Evolutionary conservation across 92 coral and sea anemone genomes (phyloP).

Genomic region (Desmophyllum pertusum): DNA sequence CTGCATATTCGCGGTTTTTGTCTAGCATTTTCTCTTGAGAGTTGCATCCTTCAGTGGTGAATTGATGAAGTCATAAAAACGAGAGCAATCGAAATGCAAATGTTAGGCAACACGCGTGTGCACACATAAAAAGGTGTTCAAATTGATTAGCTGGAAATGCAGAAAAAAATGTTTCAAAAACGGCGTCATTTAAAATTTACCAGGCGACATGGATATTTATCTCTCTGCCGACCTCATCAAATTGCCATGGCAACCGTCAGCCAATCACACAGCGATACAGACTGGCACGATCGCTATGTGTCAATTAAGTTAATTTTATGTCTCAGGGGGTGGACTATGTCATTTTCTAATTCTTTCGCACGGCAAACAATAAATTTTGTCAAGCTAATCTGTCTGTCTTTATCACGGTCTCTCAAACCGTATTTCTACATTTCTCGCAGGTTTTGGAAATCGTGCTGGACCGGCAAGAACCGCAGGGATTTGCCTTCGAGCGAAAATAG

Average conservation of each 20-base stretch:
- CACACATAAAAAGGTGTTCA: neutral
- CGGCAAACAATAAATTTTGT: constrained; percentile 67
- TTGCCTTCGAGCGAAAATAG: constrained; percentile 1
- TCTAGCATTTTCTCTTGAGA: constrained; percentile 21
- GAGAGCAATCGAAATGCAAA: neutral
- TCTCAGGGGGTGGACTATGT: constrained; percentile 74
- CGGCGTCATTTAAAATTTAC: constrained; percentile 16
- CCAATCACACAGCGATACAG: constrained; percentile 66
- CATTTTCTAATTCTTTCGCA: constrained; percentile 61
- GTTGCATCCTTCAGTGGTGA: constrained; percentile 1
- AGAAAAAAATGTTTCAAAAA: neutral
- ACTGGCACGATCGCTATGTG: constrained; percentile 85
- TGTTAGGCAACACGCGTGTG: neutral
- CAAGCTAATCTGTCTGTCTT: constrained; percentile 42
- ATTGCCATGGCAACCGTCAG: constrained; percentile 67
- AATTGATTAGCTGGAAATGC: constrained; percentile 1
- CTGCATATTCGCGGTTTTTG: constrained; percentile 34
- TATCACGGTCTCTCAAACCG: constrained; percentile 18
- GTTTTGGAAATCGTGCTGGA: constrained; percentile 17
- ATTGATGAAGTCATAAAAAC: neutral
- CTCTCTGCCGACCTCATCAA: constrained; percentile 71
- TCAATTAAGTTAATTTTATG: constrained; percentile 85
- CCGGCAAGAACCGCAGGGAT: neutral
- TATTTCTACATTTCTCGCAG: constrained; percentile 22
- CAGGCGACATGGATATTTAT: constrained; percentile 25